Evolutionary conservation across 2,888 invertebrate species (phyloP).

Genomic region (Mantis religiosa): DNA sequence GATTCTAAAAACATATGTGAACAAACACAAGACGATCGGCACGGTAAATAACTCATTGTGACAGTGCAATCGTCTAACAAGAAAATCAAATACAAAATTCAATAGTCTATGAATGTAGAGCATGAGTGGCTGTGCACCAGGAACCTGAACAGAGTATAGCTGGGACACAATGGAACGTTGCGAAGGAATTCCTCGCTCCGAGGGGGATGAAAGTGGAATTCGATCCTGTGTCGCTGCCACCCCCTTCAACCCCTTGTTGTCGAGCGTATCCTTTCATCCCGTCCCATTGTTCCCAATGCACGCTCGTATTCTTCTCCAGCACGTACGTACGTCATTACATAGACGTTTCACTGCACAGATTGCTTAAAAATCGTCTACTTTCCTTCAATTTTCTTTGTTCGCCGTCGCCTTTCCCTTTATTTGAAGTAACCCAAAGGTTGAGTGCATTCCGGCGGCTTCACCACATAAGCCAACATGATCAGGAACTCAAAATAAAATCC

Average conservation of each 20-base stretch:
- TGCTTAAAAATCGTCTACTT: not conserved
- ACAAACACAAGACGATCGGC: too few species aligned
- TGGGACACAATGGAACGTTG: not conserved
- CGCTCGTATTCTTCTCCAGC: conserved; percentile 3
- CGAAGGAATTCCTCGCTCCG: not conserved
- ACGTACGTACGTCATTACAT: not conserved
- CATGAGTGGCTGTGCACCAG: not conserved
- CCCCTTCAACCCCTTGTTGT: not conserved
- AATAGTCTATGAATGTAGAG: too few species aligned
- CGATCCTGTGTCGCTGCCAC: conserved; percentile 16
- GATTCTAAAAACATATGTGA: too few species aligned
- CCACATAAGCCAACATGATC: too few species aligned
- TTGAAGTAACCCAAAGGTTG: too few species aligned
- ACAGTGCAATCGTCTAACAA: too few species aligned
- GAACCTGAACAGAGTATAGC: not conserved
- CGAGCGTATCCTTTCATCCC: conserved; percentile 15
- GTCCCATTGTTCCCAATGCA: conserved; percentile 19
- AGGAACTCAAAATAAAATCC: too few species aligned
- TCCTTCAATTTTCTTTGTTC: not conserved
- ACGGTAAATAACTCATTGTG: too few species aligned
- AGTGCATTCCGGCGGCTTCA: too few species aligned
- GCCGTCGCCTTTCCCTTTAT: too few species aligned
- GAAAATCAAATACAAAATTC: too few species aligned
- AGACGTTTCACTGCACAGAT: not conserved
- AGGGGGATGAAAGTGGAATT: conserved; percentile 26